Base-by-base conservation (phyloP, 2,888 invertebrate genomes). In the Drosophila macrospina region DNA sequence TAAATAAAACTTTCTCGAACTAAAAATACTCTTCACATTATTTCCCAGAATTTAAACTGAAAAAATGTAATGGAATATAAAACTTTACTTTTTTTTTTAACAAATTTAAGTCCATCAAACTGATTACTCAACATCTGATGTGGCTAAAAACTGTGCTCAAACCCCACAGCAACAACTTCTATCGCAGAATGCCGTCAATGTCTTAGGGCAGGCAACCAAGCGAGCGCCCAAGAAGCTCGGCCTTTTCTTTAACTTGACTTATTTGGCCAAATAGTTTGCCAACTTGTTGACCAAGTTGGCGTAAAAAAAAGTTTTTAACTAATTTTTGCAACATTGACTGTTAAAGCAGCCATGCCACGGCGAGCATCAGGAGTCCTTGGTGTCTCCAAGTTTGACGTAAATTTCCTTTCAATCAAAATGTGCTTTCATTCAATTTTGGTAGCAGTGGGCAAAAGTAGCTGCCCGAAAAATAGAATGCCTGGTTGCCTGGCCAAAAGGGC, bases 331-430 rank as follows among this genome's bases (percentile, higher is more conserved):
- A 80, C 73, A 78, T 80, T 82, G 82, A 48, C 52, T 72, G 85
- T 75, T 83, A 75, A 81, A 83, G 70, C 70, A 63, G 68, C 61
- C 74, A 67, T 70, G 57, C 61, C 61, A 41, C 48, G 32, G 44
- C 32, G 34, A 47, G 39, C 26, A 51, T 7, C 45, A 44, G 56
- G 41, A 48, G 57, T 62, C 24, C n/a, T 62, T 51, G 50, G 73
- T 63, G 57, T 74, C 64, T 69, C 65, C 55, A 69, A 75, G 71
- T 86, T 83, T 74, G 72, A 86, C 83, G 83, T 74, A 69, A 82
- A 85, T 80, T 87, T 86, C 80, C 74, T 82, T 85, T 86, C 82
- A 86, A 87, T 86, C 86, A 87, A 86, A 86, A 79, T 80, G 82
- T 79, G 80, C 87, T 83, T 87, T 87, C 70, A 87, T 87, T 86